phyloP scores from a whole-genome alignment of 2,888 invertebrate genomes.

The Ctena decussata region DNA sequence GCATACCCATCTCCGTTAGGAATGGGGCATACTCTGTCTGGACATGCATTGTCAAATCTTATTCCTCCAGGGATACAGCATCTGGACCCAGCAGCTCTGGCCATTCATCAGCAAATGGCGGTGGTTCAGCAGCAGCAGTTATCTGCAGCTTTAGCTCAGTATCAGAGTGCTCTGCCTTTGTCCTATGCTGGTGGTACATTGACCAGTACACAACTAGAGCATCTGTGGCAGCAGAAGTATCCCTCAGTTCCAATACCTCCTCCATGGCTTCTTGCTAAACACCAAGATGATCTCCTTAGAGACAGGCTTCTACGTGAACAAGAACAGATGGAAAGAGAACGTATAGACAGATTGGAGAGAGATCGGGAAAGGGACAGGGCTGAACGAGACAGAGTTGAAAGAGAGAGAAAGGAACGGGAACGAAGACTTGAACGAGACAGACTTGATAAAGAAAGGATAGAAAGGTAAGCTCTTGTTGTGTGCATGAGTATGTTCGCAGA shows the following conservation, averaged over 20 bases:
- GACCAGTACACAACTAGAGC: conserved; percentile 80
- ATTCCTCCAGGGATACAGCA: conserved; percentile 68
- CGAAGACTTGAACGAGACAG: conserved; percentile 67
- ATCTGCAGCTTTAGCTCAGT: conserved; percentile 49
- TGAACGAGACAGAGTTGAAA: conserved; percentile 59
- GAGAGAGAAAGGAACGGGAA: conserved; percentile 73
- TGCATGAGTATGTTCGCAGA: too few species aligned
- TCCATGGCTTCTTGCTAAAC: conserved; percentile 82
- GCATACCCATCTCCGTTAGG: conserved; percentile 75
- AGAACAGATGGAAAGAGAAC: conserved; percentile 89
- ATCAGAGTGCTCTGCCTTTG: conserved; percentile 44
- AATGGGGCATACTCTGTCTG: conserved; percentile 48
- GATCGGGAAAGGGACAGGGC: conserved; percentile 79
- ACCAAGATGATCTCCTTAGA: conserved; percentile 81
- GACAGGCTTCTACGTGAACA: conserved; percentile 82
- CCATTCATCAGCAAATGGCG: conserved; percentile 76
- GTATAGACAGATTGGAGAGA: conserved; percentile 75
- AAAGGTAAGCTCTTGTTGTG: conserved; percentile 33
- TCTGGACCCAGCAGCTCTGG: conserved; percentile 72
- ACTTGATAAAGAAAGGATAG: conserved; percentile 67
- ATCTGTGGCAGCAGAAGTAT: conserved; percentile 86
- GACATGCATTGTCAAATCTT: conserved; percentile 55
- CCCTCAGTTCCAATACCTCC: conserved; percentile 82
- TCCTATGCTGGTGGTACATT: conserved; percentile 67
- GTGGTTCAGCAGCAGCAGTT: conserved; percentile 75